Evolutionary conservation across 2,113 vertebrate genomes (phyloP).

Genomic region (Leucopternis melanops): DNA sequence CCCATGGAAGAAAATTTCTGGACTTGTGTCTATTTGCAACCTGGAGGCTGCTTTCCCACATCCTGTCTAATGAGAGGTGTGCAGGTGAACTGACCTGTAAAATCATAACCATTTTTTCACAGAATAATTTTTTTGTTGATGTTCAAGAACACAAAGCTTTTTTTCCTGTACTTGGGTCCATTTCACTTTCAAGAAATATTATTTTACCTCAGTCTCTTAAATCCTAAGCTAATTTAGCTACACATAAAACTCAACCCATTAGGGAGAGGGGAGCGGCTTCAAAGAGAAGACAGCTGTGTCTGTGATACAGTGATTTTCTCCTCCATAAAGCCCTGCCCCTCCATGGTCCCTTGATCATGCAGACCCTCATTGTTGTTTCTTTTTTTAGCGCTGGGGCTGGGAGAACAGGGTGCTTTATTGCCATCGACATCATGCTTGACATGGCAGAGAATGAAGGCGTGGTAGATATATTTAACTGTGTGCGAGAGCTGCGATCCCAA

Average conservation of each 20-base stretch:
- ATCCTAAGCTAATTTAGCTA: neutral
- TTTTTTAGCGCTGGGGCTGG: constrained; percentile 86
- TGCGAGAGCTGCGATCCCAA: constrained; percentile 93
- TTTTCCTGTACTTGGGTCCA: neutral
- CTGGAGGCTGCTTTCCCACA: neutral
- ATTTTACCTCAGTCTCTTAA: neutral
- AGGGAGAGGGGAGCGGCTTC: neutral
- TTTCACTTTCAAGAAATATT: neutral
- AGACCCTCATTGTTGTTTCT: neutral
- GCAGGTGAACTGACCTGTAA: neutral
- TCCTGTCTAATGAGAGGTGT: neutral
- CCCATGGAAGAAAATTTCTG: neutral
- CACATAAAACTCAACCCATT: neutral
- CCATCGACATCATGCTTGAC: constrained; percentile 98
- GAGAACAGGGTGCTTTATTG: constrained; percentile 94
- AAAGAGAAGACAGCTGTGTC: neutral
- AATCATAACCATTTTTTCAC: neutral
- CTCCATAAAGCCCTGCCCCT: neutral
- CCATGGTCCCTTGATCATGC: neutral
- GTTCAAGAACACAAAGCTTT: neutral
- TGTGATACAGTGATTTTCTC: neutral
- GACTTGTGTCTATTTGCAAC: neutral
- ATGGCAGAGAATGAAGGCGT: constrained; percentile 98
- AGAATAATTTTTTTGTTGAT: neutral
- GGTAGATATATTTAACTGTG: constrained; percentile 97